phyloP scores from a whole-genome alignment of 2,113 vertebrate genomes.

The Lutjanus erythropterus region DNA sequence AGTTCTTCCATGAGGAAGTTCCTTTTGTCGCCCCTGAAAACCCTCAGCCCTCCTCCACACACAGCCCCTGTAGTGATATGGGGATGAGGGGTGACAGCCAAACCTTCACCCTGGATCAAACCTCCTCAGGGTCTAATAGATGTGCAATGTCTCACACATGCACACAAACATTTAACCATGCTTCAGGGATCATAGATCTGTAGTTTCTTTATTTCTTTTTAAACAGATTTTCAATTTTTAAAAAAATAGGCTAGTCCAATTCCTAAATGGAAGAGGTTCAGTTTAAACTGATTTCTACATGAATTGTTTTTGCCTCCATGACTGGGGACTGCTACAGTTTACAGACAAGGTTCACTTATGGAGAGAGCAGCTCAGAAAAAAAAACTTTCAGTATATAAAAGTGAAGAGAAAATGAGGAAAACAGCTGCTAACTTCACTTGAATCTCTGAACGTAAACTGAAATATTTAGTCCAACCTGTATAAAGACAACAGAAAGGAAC shows the following conservation, averaged over 20 bases:
- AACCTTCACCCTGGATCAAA: conserved; percentile 20
- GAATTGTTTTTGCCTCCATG: neutral
- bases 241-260: too few relatives aligned
- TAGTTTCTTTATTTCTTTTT: too few relatives aligned
- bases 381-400: neutral
- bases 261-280: neutral
- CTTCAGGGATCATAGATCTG: neutral
- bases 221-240: too few relatives aligned
- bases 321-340: neutral
- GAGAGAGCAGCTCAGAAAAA: neutral
- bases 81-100: conserved; percentile 40
- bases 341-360: neutral
- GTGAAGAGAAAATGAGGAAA: neutral
- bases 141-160: conserved; percentile 28
- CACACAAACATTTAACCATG: neutral
- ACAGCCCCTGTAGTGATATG: conserved; percentile 22
- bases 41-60: conserved; percentile 7
- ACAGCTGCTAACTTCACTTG: neutral
- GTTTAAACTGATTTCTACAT: too few relatives aligned
- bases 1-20: conserved; percentile 45
- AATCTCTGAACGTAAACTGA: neutral
- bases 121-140: conserved; percentile 9
- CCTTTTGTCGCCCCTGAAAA: conserved; percentile 29
- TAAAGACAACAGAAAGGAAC: neutral
- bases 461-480: neutral